A percentile compares a stretch with the other conserved stretches of the same genome.
phyloP scores from a whole-genome alignment of 2,797 vertebrate genomes.

The Cetoscarus ocellatus region DNA sequence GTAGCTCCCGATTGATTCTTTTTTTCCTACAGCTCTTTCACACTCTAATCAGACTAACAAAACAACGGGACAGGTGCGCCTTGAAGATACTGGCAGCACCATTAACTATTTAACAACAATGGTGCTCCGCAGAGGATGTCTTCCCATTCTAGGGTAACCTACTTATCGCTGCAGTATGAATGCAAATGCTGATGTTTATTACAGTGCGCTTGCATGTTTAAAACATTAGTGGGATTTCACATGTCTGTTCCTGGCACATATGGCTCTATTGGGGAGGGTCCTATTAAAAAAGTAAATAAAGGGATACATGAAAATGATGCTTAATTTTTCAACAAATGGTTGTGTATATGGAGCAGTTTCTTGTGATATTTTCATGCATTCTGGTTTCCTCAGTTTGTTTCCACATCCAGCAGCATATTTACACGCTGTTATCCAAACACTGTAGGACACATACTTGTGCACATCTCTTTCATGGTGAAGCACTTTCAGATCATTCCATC shows the following conservation, averaged over 20 bases:
- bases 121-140: constrained; percentile 72
- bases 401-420: constrained; percentile 17
- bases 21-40: constrained; percentile 73
- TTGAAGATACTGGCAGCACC: constrained; percentile 82
- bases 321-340: constrained; percentile 23
- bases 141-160: constrained; percentile 79
- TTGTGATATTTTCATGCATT: constrained; percentile 30
- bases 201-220: constrained; percentile 66
- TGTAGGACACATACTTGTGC: constrained; percentile 12
- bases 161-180: constrained; percentile 75
- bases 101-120: constrained; percentile 84
- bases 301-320: constrained; percentile 8
- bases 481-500: constrained; percentile 41
- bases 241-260: constrained; percentile 43
- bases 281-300: background rate
- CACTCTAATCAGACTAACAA: constrained; percentile 82
- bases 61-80: constrained; percentile 80
- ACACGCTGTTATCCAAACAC: constrained; percentile 28
- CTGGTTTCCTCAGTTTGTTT: constrained; percentile 21
- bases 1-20: constrained; percentile 69
- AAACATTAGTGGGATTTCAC: constrained; percentile 69
- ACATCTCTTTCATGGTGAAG: constrained; percentile 36
- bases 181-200: constrained; percentile 78
- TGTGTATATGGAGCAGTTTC: background rate
- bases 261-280: constrained; percentile 25